These are phyloP conservation scores for Xiphophorus hellerii DNA, from an alignment of 2,113 vertebrate species.

Conservation along the genomic window DNA sequence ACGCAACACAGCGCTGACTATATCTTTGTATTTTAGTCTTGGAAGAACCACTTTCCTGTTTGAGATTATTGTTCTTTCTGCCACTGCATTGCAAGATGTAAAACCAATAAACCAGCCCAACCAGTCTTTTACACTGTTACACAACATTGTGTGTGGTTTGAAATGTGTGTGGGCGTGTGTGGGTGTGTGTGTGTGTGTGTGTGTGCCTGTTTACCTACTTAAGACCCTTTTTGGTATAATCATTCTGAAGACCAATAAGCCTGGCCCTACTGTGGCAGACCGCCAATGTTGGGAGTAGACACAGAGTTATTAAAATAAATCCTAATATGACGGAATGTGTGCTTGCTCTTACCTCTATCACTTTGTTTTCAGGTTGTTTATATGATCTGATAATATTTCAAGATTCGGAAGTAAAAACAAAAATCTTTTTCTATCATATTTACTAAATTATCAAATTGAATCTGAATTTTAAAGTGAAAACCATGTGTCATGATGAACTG, in stretches of 20 bases:
- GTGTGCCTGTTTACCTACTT: not conserved
- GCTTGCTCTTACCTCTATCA: not conserved
- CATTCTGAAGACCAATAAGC: too few relatives aligned
- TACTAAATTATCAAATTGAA: not conserved
- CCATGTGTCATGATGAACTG: not conserved
- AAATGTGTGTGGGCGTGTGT: not conserved
- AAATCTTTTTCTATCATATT: not conserved
- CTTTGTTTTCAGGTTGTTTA: not conserved
- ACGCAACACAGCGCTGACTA: not conserved
- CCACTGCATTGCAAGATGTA: not conserved
- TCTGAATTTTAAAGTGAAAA: not conserved
- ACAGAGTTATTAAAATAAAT: too few relatives aligned
- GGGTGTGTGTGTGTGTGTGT: not conserved
- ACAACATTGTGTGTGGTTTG: not conserved
- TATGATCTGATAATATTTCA: too few relatives aligned
- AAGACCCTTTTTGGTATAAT: not conserved
- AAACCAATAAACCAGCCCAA: conserved; percentile 47
- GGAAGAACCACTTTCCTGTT: not conserved
- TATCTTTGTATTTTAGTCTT: not conserved
- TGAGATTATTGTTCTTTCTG: not conserved
- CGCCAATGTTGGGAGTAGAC: too few relatives aligned
- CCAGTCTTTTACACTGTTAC: conserved; percentile 27
- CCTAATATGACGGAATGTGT: too few relatives aligned
- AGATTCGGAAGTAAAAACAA: not conserved
- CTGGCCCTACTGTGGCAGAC: too few relatives aligned